Conservation (phyloP, 2,888 invertebrate species). For the Odontomyia ornata region DNA sequence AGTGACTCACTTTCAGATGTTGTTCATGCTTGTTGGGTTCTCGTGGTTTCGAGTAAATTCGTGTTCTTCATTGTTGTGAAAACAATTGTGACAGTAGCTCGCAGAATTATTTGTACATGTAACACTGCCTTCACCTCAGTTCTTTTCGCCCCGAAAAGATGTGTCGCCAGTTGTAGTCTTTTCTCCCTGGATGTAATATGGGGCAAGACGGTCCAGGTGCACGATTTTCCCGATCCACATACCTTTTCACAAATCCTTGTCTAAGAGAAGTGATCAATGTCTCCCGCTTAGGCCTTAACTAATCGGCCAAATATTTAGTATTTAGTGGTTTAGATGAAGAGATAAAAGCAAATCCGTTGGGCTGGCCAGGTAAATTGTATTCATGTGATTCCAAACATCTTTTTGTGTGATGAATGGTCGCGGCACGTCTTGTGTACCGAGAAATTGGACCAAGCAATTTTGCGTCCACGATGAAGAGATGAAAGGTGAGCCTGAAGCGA, state of each 20-base stretch:
- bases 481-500: constrained; percentile 47
- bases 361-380: background rate
- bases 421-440: constrained; percentile 16
- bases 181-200: no score
- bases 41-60: no score
- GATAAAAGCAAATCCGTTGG: constrained; percentile 26
- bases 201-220: no score
- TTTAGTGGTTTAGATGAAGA: constrained; percentile 38
- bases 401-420: constrained; percentile 25
- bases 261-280: constrained; percentile 25
- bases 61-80: no score
- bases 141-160: no score
- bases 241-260: background rate
- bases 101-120: no score
- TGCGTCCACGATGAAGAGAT: constrained; percentile 47
- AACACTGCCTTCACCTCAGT: no score
- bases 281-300: constrained; percentile 31
- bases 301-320: constrained; percentile 40
- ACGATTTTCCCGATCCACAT: background rate
- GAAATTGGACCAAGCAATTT: constrained; percentile 29
- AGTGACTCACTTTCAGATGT: no score
- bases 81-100: no score
- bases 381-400: constrained; percentile 14
- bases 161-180: no score
- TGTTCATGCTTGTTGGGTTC: no score